Percentiles rank a stretch among this genome's conserved stretches.
These are phyloP conservation scores for Ginglymostoma cirratum DNA, from an alignment of 2,113 vertebrate species.

Conservation along the genomic window DNA sequence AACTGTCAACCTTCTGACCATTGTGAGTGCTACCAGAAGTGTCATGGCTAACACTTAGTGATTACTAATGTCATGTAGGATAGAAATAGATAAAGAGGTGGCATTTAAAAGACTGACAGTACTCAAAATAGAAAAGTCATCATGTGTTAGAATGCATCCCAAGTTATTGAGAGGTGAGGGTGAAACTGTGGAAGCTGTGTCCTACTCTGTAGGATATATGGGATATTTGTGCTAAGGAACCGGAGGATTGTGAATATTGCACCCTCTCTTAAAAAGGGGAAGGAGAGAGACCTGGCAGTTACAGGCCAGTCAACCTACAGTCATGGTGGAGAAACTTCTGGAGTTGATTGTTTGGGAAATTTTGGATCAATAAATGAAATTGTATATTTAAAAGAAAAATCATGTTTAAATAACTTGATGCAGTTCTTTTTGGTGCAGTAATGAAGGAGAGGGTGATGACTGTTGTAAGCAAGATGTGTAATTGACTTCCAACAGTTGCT, in stretches of 20 bases:
- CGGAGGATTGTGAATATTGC: not conserved
- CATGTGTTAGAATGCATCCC: not conserved
- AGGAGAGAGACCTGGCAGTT: not conserved
- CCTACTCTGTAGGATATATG: not conserved
- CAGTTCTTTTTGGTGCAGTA: not conserved
- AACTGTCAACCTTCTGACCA: too few species aligned
- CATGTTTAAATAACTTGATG: not conserved
- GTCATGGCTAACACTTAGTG: too few species aligned
- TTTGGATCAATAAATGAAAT: not conserved
- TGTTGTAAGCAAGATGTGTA: too few species aligned
- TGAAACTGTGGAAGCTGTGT: not conserved
- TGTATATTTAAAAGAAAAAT: not conserved
- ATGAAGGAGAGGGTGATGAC: not conserved
- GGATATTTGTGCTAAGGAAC: not conserved
- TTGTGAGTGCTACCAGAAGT: too few species aligned
- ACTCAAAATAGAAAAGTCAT: too few species aligned
- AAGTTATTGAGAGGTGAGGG: not conserved
- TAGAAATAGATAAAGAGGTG: not conserved
- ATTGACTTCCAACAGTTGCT: too few species aligned
- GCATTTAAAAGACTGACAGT: not conserved
- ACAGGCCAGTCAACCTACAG: not conserved
- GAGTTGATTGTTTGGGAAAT: not conserved
- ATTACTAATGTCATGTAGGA: not conserved
- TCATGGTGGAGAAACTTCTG: not conserved
- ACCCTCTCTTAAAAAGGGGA: not conserved